These are phyloP conservation scores for Apodemia mormo DNA, from an alignment of 2,888 invertebrate species.

Conservation along the genomic window DNA sequence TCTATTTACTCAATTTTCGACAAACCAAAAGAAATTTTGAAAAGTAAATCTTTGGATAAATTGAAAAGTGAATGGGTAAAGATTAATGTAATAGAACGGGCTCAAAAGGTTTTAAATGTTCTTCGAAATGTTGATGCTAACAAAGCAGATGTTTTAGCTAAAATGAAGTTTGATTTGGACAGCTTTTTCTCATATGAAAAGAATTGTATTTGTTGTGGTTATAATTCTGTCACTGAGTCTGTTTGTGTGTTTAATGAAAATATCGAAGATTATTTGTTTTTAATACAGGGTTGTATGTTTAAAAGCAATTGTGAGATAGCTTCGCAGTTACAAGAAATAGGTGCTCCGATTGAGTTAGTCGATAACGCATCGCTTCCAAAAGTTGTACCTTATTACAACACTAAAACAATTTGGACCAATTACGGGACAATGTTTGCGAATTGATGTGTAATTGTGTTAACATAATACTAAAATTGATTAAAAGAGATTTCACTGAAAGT, in stretches of 20 bases:
- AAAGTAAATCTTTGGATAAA: not conserved
- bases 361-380: no score
- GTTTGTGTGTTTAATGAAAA: conserved; percentile 13
- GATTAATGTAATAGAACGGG: not conserved
- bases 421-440: conserved; percentile 55
- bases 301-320: not conserved
- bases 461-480: no score
- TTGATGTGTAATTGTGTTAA: conserved; percentile 22
- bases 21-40: conserved; percentile 5
- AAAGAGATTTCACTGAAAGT: no score
- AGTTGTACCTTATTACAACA: conserved; percentile 14
- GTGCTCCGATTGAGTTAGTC: not conserved
- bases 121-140: not conserved
- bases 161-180: not conserved
- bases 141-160: conserved; percentile 6
- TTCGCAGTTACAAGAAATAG: not conserved
- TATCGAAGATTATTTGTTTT: not conserved
- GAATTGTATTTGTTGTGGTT: conserved; percentile 19
- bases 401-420: conserved; percentile 45
- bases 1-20: conserved; percentile 28
- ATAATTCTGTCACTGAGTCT: conserved; percentile 14
- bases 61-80: not conserved
- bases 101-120: not conserved
- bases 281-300: conserved; percentile 3
- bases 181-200: conserved; percentile 11